Percentiles rank a stretch among this genome's conserved stretches.
These are phyloP conservation scores for Gryllus bimaculatus DNA, from an alignment of 1,140 invertebrate species.

Conservation along the genomic window DNA sequence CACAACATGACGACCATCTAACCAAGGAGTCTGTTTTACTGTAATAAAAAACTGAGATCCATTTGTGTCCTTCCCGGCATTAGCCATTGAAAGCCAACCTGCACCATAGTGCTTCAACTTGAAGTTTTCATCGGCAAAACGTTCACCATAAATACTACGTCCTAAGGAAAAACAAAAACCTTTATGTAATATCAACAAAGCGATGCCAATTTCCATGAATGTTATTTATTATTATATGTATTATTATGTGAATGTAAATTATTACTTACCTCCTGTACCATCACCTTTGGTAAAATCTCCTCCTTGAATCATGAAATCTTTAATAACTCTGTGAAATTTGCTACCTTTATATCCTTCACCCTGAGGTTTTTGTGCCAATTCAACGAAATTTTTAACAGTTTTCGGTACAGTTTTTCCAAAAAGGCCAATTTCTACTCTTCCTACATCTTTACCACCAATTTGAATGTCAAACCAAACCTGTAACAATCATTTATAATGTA, in stretches of 20 bases:
- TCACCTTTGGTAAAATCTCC: constrained; percentile 89
- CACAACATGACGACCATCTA: constrained; percentile 93
- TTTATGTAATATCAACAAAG: background rate
- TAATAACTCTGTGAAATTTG: constrained; percentile 87
- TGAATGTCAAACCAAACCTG: constrained; percentile 92
- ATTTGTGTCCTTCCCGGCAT: constrained; percentile 93
- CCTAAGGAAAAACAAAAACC: constrained; percentile 41
- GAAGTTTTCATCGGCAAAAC: constrained; percentile 95
- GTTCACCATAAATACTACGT: constrained; percentile 85
- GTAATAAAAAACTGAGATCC: constrained; percentile 99
- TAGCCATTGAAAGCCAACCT: constrained; percentile 95
- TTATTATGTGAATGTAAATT: constrained; percentile 23
- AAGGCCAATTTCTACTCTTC: constrained; percentile 83
- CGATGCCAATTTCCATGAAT: background rate
- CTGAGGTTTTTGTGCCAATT: constrained; percentile 64
- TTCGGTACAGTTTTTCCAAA: constrained; percentile 94
- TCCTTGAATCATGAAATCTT: constrained; percentile 93
- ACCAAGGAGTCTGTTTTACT: constrained; percentile 82
- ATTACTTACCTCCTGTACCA: constrained; percentile 68
- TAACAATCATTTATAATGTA: constrained; percentile 21
- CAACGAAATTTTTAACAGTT: constrained; percentile 85
- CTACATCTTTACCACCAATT: constrained; percentile 67
- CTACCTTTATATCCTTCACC: constrained; percentile 82
- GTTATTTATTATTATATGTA: background rate
- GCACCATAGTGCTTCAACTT: constrained; percentile 94